A percentile compares a stretch with the other conserved stretches of the same genome.
Conservation (phyloP, 2,888 invertebrate species). For the Eupithecia tripunctaria region DNA sequence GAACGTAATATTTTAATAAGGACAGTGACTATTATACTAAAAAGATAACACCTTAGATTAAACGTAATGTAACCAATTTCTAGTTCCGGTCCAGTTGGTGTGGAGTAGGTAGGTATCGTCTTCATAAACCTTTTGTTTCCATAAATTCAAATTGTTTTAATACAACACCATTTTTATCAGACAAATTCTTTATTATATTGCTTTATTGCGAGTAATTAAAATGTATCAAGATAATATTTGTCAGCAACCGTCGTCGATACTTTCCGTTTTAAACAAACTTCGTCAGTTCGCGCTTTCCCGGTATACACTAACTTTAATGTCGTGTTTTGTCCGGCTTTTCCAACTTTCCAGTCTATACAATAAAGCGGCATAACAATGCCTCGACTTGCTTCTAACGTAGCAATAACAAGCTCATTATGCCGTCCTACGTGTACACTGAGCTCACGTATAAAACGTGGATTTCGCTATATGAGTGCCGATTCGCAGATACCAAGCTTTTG, state of each 20-base stretch:
- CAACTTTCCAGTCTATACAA: conserved; percentile 16
- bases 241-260: neutral
- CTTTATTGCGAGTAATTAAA: neutral
- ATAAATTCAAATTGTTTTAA: neutral
- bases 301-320: neutral
- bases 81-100: neutral
- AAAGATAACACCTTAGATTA: neutral
- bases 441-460: conserved; percentile 34
- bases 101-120: too few species aligned
- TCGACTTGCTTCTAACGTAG: conserved; percentile 40
- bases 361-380: conserved; percentile 45
- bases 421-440: conserved; percentile 37
- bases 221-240: neutral
- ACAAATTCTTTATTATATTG: neutral
- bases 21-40: neutral
- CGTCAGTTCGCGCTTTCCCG: neutral
- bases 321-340: conserved; percentile 21
- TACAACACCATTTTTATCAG: neutral
- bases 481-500: conserved; percentile 8
- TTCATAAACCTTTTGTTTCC: neutral
- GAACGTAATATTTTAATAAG: too few species aligned
- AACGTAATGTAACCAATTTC: neutral
- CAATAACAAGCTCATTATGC: conserved; percentile 44
- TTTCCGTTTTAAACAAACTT: neutral
- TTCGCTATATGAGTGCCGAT: conserved; percentile 38